Conservation (phyloP, 2,797 vertebrate genomes). For the Antrozous pallidus region DNA sequence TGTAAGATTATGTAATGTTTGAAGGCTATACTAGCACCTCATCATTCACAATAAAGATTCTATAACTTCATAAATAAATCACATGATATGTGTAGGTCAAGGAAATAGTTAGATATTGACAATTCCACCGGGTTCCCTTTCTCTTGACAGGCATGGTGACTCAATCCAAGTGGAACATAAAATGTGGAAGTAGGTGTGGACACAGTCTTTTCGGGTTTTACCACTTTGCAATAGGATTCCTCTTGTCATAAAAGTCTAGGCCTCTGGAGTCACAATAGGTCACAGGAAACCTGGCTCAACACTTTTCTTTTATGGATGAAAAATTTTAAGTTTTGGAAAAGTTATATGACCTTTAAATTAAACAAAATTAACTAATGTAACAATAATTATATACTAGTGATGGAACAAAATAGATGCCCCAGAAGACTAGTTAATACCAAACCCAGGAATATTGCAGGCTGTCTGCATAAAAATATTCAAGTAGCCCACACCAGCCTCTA, state of each 20-base stretch:
- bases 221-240: neutral
- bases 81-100: neutral
- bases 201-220: neutral
- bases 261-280: neutral
- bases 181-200: neutral
- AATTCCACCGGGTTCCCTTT: neutral
- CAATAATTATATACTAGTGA: neutral
- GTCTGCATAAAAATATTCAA: neutral
- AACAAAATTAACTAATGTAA: neutral
- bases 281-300: neutral
- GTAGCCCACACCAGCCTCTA: neutral
- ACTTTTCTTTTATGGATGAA: neutral
- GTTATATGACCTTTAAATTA: neutral
- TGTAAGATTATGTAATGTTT: no score
- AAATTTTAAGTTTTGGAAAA: slow-evolving; percentile 23
- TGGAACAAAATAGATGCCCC: neutral
- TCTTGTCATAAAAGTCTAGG: neutral
- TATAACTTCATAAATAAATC: neutral
- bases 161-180: neutral
- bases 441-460: neutral
- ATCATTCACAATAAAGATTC: neutral
- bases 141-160: neutral
- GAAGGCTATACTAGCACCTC: neutral
- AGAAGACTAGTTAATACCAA: neutral
- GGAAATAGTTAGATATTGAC: neutral